These are phyloP conservation scores for Morus bassanus DNA, from an alignment of 2,797 vertebrate genomes.

Conservation along the genomic window DNA sequence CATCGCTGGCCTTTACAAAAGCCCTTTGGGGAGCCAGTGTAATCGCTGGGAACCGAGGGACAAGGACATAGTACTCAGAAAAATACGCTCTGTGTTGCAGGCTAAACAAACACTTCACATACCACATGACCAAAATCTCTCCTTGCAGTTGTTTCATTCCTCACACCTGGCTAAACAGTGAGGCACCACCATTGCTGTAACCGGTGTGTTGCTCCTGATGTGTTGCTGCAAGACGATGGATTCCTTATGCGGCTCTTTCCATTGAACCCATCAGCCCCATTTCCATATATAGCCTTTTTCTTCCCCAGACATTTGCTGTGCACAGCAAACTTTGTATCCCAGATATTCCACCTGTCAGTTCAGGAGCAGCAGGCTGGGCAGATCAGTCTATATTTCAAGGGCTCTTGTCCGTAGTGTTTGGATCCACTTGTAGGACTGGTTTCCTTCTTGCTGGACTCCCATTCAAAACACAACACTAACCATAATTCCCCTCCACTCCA, in stretches of 20 bases:
- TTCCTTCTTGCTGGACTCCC: not conserved
- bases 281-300: not conserved
- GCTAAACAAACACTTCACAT: constrained; percentile 49
- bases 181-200: rapidly evolving
- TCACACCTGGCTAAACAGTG: not conserved
- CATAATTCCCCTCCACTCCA: not conserved
- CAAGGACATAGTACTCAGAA: not conserved
- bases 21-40: not conserved
- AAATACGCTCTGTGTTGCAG: not conserved
- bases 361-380: not conserved
- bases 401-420: not conserved
- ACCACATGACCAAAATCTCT: not conserved
- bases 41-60: not conserved
- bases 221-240: not conserved
- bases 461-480: not conserved
- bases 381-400: not conserved
- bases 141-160: not conserved
- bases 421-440: not conserved
- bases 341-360: not conserved
- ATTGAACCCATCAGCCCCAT: not conserved
- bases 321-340: not conserved
- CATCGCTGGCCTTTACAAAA: not conserved
- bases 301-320: not conserved
- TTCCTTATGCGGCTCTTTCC: not conserved
- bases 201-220: not conserved